phyloP scores from a whole-genome alignment of 2,797 vertebrate species.

The Phalanger gymnotis region DNA sequence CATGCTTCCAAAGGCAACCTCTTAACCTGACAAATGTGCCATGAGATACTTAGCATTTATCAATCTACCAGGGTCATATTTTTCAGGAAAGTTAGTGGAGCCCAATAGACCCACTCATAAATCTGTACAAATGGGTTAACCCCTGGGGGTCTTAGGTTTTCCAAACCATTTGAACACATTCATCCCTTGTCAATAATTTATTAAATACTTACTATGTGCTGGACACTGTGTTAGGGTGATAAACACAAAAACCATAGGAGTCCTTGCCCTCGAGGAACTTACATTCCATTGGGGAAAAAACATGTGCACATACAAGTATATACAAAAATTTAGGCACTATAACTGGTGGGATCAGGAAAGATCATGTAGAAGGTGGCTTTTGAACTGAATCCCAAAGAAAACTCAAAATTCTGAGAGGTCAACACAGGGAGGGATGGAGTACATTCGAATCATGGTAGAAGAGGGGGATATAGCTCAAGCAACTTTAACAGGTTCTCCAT shows the following conservation, averaged over 20 bases:
- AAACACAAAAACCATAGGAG: not conserved
- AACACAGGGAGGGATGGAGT: not conserved
- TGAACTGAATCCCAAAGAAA: not conserved
- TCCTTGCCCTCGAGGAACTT: not conserved
- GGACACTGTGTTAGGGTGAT: not conserved
- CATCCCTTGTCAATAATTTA: not conserved
- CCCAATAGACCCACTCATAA: constrained; percentile 5
- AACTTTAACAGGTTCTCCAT: constrained; percentile 28
- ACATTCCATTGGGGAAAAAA: not conserved
- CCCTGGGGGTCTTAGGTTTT: not conserved
- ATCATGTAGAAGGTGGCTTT: not conserved
- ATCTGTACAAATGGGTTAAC: not conserved
- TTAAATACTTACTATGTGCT: not conserved
- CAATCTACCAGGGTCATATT: not conserved
- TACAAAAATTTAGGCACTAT: not conserved
- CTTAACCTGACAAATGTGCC: not conserved
- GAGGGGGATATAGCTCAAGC: constrained; percentile 27
- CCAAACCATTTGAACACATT: not conserved
- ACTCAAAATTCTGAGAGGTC: not conserved
- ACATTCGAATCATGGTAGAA: not conserved
- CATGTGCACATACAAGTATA: not conserved
- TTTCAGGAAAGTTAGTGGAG: not conserved
- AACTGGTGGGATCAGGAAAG: not conserved
- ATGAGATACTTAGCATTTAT: not conserved
- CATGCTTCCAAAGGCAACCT: not conserved